A percentile compares a stretch with the other conserved stretches of the same genome.
Conservation (phyloP, 1,140 invertebrate genomes). For the Panulirus ornatus region DNA sequence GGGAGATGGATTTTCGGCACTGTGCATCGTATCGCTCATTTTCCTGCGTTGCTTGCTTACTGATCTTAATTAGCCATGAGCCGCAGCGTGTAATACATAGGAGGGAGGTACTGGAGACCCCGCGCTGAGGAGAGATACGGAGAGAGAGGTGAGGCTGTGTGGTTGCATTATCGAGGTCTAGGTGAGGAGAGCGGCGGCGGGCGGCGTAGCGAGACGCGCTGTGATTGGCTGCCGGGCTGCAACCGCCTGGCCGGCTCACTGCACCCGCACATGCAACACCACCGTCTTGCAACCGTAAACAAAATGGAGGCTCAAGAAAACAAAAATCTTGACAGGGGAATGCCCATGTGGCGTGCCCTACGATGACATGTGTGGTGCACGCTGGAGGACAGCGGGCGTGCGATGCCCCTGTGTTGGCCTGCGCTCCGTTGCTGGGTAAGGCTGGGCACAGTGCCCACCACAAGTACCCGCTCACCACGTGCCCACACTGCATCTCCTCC, state of each 20-base stretch:
- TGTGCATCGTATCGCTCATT: neutral
- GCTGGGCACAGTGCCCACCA: neutral
- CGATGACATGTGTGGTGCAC: neutral
- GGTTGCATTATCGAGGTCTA: conserved; percentile 6
- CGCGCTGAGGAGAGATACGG: neutral
- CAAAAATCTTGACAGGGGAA: conserved; percentile 33
- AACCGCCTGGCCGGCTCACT: conserved; percentile 23
- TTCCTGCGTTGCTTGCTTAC: neutral
- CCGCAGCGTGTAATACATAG: no score
- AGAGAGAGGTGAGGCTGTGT: neutral
- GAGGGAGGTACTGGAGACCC: no score
- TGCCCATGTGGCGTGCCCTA: conserved; percentile 6
- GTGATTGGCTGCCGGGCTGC: conserved; percentile 28
- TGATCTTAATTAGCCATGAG: neutral
- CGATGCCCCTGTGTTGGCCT: no score
- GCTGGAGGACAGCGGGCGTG: no score
- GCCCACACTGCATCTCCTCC: conserved; percentile 35
- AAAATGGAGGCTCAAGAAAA: conserved; percentile 34
- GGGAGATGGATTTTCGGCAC: neutral
- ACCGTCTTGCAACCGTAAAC: conserved; percentile 43
- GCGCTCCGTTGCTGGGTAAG: no score
- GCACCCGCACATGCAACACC: conserved; percentile 41
- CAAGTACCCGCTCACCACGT: conserved; percentile 28
- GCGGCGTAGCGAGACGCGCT: conserved; percentile 13
- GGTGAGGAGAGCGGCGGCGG: neutral